phyloP scores from a whole-genome alignment of 2,888 invertebrate species.

The Pantelozetes paolii region DNA sequence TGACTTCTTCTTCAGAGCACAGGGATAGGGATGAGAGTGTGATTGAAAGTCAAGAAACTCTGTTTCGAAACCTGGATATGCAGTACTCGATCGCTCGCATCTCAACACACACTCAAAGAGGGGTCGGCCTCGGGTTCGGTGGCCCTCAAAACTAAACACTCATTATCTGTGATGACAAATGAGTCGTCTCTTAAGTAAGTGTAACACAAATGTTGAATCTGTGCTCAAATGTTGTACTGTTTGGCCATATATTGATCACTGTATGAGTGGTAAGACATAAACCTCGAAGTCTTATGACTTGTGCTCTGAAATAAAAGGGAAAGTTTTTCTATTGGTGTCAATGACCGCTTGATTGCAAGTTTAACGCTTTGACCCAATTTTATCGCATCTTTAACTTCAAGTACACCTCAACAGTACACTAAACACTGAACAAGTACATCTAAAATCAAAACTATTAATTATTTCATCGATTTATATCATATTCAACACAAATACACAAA shows the following conservation, averaged over 20 bases:
- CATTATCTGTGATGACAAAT: neutral
- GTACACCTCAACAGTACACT: slow-evolving; percentile 21
- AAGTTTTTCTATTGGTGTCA: slow-evolving; percentile 34
- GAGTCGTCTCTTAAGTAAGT: slow-evolving; percentile 1
- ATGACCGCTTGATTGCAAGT: slow-evolving; percentile 36
- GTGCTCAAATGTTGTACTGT: too few species aligned
- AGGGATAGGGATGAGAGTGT: slow-evolving; percentile 46
- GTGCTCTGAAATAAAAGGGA: slow-evolving; percentile 37
- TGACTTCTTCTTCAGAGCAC: neutral
- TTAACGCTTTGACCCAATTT: slow-evolving; percentile 36
- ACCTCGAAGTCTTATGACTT: slow-evolving; percentile 20
- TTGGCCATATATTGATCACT: neutral
- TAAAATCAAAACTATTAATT: neutral
- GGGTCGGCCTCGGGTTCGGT: slow-evolving; percentile 57
- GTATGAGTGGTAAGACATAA: neutral
- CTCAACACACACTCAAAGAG: slow-evolving; percentile 89
- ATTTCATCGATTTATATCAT: slow-evolving; percentile 21
- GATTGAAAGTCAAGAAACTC: slow-evolving; percentile 60
- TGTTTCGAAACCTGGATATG: slow-evolving; percentile 88
- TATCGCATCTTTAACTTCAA: slow-evolving; percentile 35
- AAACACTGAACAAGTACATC: neutral
- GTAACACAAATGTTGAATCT: neutral
- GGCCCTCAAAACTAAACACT: slow-evolving; percentile 9
- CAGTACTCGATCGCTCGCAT: slow-evolving; percentile 94
- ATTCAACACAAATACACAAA: slow-evolving; percentile 29